Conservation (phyloP, 2,888 invertebrate species). For the Pyrrhia umbra region DNA sequence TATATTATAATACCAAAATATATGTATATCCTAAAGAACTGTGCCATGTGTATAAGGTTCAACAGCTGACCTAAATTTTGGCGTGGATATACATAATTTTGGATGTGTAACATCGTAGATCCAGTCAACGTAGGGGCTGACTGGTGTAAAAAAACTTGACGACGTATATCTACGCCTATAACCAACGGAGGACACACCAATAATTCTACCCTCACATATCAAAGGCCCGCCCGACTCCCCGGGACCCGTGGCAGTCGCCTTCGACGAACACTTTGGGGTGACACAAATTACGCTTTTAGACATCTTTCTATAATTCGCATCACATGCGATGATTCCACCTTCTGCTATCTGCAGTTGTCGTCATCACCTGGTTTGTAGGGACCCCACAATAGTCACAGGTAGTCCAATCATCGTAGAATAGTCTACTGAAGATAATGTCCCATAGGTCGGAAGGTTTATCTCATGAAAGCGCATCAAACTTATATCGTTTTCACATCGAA, state of each 20-base stretch:
- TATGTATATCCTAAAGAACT: too few relatives aligned
- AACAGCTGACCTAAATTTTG: too few relatives aligned
- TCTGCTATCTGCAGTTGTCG: neutral
- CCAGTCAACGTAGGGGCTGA: neutral
- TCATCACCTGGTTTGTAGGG: neutral
- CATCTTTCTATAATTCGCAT: neutral
- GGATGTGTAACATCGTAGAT: neutral
- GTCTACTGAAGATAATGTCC: neutral
- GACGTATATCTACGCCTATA: neutral
- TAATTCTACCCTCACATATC: neutral
- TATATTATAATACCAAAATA: too few relatives aligned
- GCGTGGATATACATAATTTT: too few relatives aligned
- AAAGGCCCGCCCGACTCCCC: neutral
- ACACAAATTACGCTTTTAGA: neutral
- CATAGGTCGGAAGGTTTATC: neutral
- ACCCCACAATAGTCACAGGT: neutral
- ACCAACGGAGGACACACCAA: neutral
- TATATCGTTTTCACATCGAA: neutral
- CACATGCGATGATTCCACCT: neutral
- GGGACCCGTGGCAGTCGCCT: neutral
- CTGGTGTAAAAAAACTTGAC: neutral
- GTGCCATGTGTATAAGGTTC: too few relatives aligned
- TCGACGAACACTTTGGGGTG: neutral
- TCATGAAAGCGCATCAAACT: neutral
- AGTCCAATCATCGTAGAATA: neutral